Evolutionary conservation across 2,113 vertebrate genomes (phyloP), one percentile per base, ranked within the genome.

Genomic region (Cottus gobio): DNA sequence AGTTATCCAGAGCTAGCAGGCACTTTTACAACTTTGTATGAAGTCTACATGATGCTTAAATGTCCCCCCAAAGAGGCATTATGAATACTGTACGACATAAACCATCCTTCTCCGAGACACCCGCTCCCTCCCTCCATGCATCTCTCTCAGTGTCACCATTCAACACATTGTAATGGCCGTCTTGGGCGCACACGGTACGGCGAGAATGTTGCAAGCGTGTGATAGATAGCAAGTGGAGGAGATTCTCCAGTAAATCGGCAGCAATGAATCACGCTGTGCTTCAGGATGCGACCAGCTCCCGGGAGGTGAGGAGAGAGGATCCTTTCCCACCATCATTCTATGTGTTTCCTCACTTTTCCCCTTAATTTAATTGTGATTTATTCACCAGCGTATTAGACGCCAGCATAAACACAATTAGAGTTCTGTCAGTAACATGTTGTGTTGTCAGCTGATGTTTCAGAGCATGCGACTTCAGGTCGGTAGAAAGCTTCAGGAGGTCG

Each of bases 201-300:
- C 75, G 76, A 61, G 85, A 88, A 88, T 85, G 85, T 46, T 77
- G 58, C 50, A 63, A 68, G 65, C 67, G 30, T 30, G 46, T 82
- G 81, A 88, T 77, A 64, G 81, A 90, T 64, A 7, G 44, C 22
- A 5, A 67, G 61, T 60, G 66, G 36, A 61, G 54, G 63, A 74
- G 69, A 85, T 58, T 48, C 58, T 79, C 70, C 50, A 62, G 20
- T 24, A 39, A n/a, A 76, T 78, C 76, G 65, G 36, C 42, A 24
- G 63, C 81, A 44, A 83, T 86, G 20, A 82, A 90, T 85, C 64
- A 88, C 68, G 67, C 22, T 6, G 4, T 7, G 64, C 44, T 34
- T 50, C 46, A 36, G 26, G 60, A 69, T 30, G 22, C n/a, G 46
- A 74, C 36, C 26, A 50, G 58, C 26, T 84, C 79, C 69, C 82